phyloP scores from a whole-genome alignment of 1,140 invertebrate species.

The Panonychus citri region DNA sequence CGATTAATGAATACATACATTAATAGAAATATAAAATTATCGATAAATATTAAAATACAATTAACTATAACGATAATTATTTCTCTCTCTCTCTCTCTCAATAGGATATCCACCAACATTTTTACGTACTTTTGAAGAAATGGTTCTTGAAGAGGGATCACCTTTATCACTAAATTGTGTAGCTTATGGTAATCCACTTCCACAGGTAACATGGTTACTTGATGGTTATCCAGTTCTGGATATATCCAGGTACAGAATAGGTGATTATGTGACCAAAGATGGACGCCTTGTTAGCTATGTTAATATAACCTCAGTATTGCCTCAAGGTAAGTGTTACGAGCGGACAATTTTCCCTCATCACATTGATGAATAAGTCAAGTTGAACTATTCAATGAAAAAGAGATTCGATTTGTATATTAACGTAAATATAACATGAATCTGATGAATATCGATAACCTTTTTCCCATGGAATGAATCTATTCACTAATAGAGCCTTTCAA shows the following conservation, averaged over 20 bases:
- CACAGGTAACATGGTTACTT: conserved; percentile 26
- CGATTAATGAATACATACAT: no score
- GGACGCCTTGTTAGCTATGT: conserved; percentile 38
- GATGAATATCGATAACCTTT: no score
- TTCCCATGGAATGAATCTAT: no score
- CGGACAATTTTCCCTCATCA: no score
- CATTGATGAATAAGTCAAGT: no score
- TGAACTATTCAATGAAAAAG: no score
- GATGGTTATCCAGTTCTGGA: conserved; percentile 18
- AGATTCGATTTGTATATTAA: no score
- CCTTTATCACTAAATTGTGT: conserved; percentile 16
- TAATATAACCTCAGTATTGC: conserved; percentile 71
- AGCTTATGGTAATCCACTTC: conserved; percentile 17
- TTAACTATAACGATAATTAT: background rate
- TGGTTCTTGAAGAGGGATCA: conserved; percentile 13
- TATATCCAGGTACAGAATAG: conserved; percentile 17
- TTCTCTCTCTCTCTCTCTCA: background rate
- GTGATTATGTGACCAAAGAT: conserved; percentile 23
- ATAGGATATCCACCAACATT: conserved; percentile 18
- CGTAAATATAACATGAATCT: no score
- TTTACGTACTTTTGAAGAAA: conserved; percentile 15
- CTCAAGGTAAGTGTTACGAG: conserved; percentile 58
- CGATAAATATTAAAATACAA: no score
- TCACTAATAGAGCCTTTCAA: no score
- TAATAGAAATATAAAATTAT: no score